A percentile compares a stretch with the other conserved stretches of the same genome.
These are phyloP conservation scores for Troglohyphantes excavatus DNA, from an alignment of 2,888 invertebrate species.

Conservation along the genomic window DNA sequence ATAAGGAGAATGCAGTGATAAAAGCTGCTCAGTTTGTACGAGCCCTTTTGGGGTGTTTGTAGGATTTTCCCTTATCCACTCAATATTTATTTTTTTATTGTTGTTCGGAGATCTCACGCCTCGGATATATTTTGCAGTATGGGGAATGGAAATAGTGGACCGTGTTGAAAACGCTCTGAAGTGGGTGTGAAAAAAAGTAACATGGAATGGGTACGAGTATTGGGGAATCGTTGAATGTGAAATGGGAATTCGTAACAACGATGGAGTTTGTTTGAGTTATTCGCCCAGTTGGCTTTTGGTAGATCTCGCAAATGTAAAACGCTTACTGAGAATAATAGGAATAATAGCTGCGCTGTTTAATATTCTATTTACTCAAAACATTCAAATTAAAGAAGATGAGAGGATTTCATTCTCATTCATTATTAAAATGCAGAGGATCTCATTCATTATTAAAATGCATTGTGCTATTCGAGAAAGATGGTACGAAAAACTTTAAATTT, in stretches of 20 bases:
- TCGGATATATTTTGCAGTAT: background rate
- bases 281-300: background rate
- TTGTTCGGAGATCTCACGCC: background rate
- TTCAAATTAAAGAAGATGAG: too few relatives aligned
- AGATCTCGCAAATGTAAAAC: too few relatives aligned
- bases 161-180: background rate
- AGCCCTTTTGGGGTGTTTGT: background rate
- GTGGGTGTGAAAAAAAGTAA: too few relatives aligned
- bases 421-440: too few relatives aligned
- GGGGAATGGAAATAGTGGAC: slow-evolving; percentile 22
- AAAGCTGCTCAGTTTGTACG: background rate
- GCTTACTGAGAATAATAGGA: too few relatives aligned
- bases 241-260: background rate
- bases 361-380: too few relatives aligned
- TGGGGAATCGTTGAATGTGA: background rate
- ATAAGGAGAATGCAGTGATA: background rate
- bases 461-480: too few relatives aligned
- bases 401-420: too few relatives aligned
- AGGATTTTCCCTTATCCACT: background rate
- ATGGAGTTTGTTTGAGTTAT: background rate
- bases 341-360: too few relatives aligned
- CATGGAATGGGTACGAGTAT: too few relatives aligned
- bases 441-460: too few relatives aligned
- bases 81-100: background rate
- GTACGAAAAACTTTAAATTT: too few relatives aligned